Base-by-base conservation (phyloP, 2,888 invertebrate genomes). In the Dryomyza anilis region DNA sequence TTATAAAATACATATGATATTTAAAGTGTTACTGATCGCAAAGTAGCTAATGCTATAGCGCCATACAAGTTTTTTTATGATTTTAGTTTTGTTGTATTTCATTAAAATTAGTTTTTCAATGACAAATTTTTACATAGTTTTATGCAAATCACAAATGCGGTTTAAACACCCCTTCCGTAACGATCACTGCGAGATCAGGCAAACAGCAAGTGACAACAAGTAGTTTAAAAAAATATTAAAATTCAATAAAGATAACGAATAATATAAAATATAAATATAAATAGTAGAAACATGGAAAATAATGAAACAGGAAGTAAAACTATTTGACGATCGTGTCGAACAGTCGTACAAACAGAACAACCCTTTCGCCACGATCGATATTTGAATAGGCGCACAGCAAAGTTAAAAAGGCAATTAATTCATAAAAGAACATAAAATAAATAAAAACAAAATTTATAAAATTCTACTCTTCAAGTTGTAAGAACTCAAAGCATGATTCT, bases 331-430 rank as follows among this genome's bases (percentile, higher is more conserved):
- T 7, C 33, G 33, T 39, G 39, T 5, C 39, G 39, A 39, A 4
- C 39, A 14, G 14, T 5, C 7, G 12, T 12, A n/a, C 14, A 39
- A 39, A 14, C n/a, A 39, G 39, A 39, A 39, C 39, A 39, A 14
- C 39, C n/a, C 39, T 14, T 39, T n/a, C n/a, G 14, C 8, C 14
- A 14, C 27, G 46, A 55, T 60, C 21, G 46, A 65, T 39, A 52
- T 74, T 73, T 72, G 75, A 75, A 73, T 72, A 76, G 77, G 76
- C 69, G 30, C 64, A 48, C 76, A 76, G 76, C 67, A 75, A 53
- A 56, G 10, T 36, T 16, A 33, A 21, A 56, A 8, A 14, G 29
- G 10, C 6, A 23, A 16, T 27, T 45, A n/a, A 27, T 16, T 27
- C 16, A 43, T 43, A 27, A 21, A 36, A 14, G 25, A 36, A 21